Conservation (phyloP, 2,797 vertebrate species). For the Gephyroberyx darwinii region DNA sequence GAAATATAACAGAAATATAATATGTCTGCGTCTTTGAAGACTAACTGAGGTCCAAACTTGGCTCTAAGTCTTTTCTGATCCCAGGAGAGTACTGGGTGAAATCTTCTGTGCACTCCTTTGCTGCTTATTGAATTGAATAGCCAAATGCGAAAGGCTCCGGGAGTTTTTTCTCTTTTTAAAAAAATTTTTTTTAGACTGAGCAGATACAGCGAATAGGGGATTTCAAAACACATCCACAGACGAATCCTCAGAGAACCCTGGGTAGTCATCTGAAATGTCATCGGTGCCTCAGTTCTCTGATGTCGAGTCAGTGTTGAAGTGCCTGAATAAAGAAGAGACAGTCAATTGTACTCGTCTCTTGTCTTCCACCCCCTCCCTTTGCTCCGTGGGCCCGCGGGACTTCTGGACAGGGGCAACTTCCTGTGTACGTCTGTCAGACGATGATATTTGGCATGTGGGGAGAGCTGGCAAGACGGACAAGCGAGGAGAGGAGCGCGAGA, state of each 20-base stretch:
- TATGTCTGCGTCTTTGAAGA: conserved; percentile 51
- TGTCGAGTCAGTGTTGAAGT: conserved; percentile 44
- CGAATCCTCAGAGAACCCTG: conserved; percentile 36
- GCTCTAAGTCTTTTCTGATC: conserved; percentile 25
- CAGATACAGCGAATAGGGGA: conserved; percentile 4
- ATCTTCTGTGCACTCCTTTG: conserved; percentile 9
- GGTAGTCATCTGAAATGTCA: conserved; percentile 57
- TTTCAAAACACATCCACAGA: conserved; percentile 15
- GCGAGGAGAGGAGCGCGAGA: conserved; percentile 33
- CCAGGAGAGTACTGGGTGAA: conserved; percentile 22
- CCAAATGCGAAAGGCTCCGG: conserved; percentile 24
- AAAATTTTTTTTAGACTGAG: not conserved
- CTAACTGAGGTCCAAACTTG: conserved; percentile 32
- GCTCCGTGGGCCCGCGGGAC: conserved; percentile 23
- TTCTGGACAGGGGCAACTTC: conserved; percentile 41
- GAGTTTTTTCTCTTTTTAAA: not conserved
- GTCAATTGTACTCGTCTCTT: conserved; percentile 43
- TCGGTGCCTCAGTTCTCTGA: conserved; percentile 40
- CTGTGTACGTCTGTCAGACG: conserved; percentile 53
- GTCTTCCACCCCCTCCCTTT: conserved; percentile 3
- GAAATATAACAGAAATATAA: conserved; percentile 5
- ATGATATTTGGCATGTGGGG: conserved; percentile 55
- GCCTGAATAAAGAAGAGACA: conserved; percentile 38
- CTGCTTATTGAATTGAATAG: conserved; percentile 16
- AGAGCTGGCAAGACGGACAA: conserved; percentile 15